phyloP scores from a whole-genome alignment of 2,888 invertebrate species.

The Noctua pronuba region DNA sequence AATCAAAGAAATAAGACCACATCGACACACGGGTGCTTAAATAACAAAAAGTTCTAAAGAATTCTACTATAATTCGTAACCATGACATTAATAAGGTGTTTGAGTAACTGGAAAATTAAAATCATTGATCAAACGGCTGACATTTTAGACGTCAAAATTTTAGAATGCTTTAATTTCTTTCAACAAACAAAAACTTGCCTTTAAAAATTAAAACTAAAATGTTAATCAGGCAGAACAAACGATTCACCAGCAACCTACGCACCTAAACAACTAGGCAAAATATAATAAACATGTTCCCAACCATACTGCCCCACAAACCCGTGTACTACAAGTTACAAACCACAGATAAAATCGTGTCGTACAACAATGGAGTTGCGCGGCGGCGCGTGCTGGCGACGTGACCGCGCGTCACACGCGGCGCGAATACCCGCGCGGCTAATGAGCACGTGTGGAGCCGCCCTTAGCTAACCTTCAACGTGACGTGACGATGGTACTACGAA shows the following conservation, averaged over 20 bases:
- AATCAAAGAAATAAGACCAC: background rate
- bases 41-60: background rate
- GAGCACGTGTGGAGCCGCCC: conserved; percentile 83
- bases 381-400: conserved; percentile 88
- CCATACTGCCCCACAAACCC: conserved; percentile 5
- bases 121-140: background rate
- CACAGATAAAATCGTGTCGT: conserved; percentile 62
- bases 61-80: background rate
- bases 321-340: conserved; percentile 13
- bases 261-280: background rate
- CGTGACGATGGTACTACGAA: conserved; percentile 8
- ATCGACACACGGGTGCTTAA: background rate
- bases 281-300: conserved; percentile 18
- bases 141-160: background rate
- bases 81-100: background rate
- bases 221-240: background rate
- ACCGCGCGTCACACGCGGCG: conserved; percentile 81
- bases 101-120: background rate
- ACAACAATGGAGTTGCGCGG: conserved; percentile 67
- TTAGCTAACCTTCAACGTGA: conserved; percentile 74
- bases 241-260: background rate
- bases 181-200: background rate
- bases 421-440: conserved; percentile 84
- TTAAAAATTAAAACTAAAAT: background rate
- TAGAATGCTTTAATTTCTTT: background rate